Evolutionary conservation across 2,113 vertebrate genomes (phyloP).

Genomic region (Mirza zaza): DNA sequence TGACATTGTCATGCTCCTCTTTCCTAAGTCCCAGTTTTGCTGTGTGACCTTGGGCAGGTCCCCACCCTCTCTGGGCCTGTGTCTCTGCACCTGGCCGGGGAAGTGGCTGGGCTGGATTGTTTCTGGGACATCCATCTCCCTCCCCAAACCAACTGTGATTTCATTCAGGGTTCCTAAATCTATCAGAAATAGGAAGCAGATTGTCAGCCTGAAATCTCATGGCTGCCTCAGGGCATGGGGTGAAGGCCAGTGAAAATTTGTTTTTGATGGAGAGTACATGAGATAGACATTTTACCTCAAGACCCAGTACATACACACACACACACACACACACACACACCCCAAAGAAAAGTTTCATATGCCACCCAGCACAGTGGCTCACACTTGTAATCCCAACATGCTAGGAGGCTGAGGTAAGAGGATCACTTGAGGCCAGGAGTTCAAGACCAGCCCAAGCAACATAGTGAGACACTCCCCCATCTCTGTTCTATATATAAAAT

Average conservation of each 20-base stretch:
- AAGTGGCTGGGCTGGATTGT: not conserved
- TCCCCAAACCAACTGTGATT: not conserved
- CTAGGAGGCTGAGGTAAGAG: too few relatives aligned
- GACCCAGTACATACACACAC: not conserved
- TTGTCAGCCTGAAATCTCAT: conserved; percentile 11
- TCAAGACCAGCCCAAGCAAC: too few relatives aligned
- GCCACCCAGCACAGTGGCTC: too few relatives aligned
- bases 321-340: too few relatives aligned
- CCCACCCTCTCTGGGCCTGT: conserved; percentile 6
- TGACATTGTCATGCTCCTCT: not conserved
- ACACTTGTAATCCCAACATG: too few relatives aligned
- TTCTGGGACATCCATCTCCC: not conserved
- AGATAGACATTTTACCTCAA: not conserved
- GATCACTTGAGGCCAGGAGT: too few relatives aligned
- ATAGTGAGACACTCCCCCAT: too few relatives aligned
- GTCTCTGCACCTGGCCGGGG: not conserved
- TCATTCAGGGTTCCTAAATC: not conserved
- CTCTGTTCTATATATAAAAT: too few relatives aligned
- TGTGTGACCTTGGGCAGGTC: conserved; percentile 42
- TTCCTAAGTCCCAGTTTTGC: not conserved
- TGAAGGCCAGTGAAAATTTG: not conserved
- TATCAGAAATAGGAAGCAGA: conserved; percentile 49
- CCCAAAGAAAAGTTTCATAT: not conserved
- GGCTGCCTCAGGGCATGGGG: not conserved
- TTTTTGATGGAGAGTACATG: not conserved